Percentiles rank a stretch among this genome's conserved stretches.
phyloP scores from a whole-genome alignment of 1,140 invertebrate genomes.

The Mycetomoellerius zeteki region DNA sequence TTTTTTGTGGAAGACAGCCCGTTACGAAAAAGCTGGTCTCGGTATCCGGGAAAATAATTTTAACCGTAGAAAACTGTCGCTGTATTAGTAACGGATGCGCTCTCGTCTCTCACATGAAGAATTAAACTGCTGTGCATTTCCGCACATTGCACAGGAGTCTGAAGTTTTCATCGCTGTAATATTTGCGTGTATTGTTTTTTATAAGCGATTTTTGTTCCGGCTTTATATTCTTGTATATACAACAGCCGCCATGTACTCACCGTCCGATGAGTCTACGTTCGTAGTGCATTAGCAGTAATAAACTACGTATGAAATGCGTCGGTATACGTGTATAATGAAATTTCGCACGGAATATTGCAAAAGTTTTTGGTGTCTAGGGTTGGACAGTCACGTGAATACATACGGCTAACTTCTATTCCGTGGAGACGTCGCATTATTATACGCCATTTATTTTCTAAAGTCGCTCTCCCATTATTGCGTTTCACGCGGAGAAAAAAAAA shows the following conservation, averaged over 20 bases:
- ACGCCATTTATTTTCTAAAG: constrained; percentile 55
- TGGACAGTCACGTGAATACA: constrained; percentile 10
- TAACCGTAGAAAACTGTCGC: not conserved
- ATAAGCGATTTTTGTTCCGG: not conserved
- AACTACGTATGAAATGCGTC: not conserved
- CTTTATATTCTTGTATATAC: not conserved
- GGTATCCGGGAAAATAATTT: constrained; percentile 24
- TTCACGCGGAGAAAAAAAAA: not conserved
- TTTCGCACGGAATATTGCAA: constrained; percentile 54
- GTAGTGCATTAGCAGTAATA: constrained; percentile 37
- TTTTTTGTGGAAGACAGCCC: constrained; percentile 12
- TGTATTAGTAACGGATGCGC: not conserved
- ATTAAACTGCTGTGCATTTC: not conserved
- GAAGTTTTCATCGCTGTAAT: not conserved
- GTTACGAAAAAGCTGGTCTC: constrained; percentile 36
- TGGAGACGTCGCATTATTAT: constrained; percentile 56
- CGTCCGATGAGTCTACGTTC: not conserved
- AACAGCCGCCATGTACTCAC: not conserved
- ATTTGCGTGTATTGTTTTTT: not conserved
- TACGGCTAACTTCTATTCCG: constrained; percentile 42
- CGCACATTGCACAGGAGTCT: not conserved
- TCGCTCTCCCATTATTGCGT: constrained; percentile 39
- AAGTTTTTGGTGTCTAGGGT: constrained; percentile 44
- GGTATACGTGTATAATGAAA: constrained; percentile 28
- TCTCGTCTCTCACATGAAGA: not conserved